A percentile compares a stretch with the other conserved stretches of the same genome.
Evolutionary conservation across 2,888 invertebrate species (phyloP).

Genomic region (Strigamia crassipes): DNA sequence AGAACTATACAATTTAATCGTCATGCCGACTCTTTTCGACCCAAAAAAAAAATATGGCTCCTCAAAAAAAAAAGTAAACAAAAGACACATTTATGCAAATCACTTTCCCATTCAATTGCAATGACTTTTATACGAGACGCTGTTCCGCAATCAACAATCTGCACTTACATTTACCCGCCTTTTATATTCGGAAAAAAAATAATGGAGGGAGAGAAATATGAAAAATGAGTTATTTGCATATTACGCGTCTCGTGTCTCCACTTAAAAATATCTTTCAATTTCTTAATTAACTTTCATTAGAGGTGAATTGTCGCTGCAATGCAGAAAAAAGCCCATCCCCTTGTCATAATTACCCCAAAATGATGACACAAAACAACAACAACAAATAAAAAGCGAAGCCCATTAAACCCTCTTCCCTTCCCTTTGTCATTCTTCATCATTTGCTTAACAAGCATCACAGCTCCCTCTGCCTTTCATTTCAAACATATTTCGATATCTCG

Average conservation of each 20-base stretch:
- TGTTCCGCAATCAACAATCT: constrained; percentile 46
- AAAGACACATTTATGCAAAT: constrained; percentile 45
- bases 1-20: constrained; percentile 45
- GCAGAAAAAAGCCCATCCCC: neutral
- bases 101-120: constrained; percentile 44
- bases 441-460: neutral
- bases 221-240: constrained; percentile 48
- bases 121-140: constrained; percentile 37
- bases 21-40: neutral
- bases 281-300: constrained; percentile 48
- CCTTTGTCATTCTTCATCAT: neutral
- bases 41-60: neutral
- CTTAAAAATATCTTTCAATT: constrained; percentile 47
- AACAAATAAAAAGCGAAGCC: neutral
- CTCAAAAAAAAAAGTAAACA: neutral
- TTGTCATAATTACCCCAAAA: constrained; percentile 33
- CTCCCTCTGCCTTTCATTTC: neutral
- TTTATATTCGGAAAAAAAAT: constrained; percentile 1
- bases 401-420: constrained; percentile 7
- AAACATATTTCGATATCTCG: neutral
- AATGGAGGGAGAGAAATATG: constrained; percentile 1
- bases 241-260: constrained; percentile 12
- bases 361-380: constrained; percentile 44
- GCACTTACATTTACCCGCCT: constrained; percentile 6
- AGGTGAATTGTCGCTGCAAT: constrained; percentile 44